These are phyloP conservation scores for Scopus umbretta DNA, from an alignment of 2,113 vertebrate species.

Conservation along the genomic window DNA sequence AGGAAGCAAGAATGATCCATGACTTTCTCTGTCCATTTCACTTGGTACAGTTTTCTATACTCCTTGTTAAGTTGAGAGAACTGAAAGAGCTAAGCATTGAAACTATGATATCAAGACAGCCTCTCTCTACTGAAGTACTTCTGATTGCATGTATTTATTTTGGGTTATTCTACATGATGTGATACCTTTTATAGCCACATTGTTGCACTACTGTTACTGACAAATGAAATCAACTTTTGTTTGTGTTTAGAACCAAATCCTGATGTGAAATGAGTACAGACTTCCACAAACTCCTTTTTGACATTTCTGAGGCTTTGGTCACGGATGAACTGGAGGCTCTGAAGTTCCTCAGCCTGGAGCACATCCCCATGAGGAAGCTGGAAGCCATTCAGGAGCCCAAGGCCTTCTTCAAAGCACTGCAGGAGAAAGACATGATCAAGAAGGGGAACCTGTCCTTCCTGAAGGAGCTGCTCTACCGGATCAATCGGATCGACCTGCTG, in stretches of 20 bases:
- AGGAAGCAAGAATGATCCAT: background rate
- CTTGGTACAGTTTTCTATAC: background rate
- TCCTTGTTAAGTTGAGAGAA: background rate
- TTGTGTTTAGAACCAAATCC: constrained; percentile 23
- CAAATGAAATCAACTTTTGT: background rate
- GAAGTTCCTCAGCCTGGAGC: constrained; percentile 68
- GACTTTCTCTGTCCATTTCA: background rate
- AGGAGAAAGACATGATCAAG: constrained; percentile 48
- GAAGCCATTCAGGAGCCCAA: constrained; percentile 52
- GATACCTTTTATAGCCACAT: background rate
- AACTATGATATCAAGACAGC: background rate
- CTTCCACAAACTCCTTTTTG: constrained; percentile 29
- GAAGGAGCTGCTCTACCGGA: constrained; percentile 68
- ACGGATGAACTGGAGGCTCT: constrained; percentile 44
- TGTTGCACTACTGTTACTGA: background rate
- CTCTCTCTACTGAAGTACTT: background rate
- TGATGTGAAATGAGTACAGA: constrained; percentile 7
- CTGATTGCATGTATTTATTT: background rate
- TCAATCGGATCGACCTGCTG: constrained; percentile 57
- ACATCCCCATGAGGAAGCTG: constrained; percentile 45
- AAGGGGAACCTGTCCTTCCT: constrained; percentile 36
- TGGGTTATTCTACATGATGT: background rate
- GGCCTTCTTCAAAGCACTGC: constrained; percentile 41
- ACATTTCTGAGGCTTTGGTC: constrained; percentile 57
- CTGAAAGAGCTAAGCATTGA: background rate